A percentile compares a stretch with the other conserved stretches of the same genome.
These are phyloP conservation scores for Mus pahari DNA, from an alignment of 2,113 vertebrate genomes.

Conservation along the genomic window DNA sequence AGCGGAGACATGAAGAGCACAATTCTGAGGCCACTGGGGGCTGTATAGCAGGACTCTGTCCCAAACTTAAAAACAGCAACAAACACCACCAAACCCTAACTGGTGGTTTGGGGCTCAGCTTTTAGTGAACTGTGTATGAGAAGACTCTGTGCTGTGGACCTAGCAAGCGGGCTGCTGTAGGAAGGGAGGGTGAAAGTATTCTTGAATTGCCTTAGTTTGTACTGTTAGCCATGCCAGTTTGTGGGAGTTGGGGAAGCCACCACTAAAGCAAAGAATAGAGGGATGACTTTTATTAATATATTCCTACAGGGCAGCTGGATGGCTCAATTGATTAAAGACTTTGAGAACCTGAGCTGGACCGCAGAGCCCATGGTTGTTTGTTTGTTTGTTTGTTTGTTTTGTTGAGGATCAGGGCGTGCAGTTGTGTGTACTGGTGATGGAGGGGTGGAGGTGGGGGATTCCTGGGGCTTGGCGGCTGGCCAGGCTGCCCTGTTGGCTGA, in stretches of 20 bases:
- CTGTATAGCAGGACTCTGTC: background rate
- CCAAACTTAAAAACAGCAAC: background rate
- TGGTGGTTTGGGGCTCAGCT: background rate
- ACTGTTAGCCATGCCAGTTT: background rate
- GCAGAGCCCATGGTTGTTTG: too few species aligned
- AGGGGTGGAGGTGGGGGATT: background rate
- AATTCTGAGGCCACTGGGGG: background rate
- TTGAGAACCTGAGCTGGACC: background rate
- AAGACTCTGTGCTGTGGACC: background rate
- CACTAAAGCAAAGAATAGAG: background rate
- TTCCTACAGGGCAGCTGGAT: background rate
- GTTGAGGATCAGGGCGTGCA: background rate
- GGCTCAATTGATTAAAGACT: background rate
- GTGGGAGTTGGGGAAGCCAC: background rate
- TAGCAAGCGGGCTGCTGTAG: background rate
- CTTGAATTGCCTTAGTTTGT: conserved; percentile 5
- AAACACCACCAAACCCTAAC: too few species aligned
- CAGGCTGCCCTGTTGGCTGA: background rate
- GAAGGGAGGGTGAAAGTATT: background rate
- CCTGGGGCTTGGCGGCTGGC: background rate
- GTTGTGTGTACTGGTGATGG: background rate
- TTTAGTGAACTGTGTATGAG: background rate
- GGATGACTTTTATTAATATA: conserved; percentile 15
- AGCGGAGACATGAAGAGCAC: background rate
- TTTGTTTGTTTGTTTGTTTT: too few species aligned